Percentiles rank a stretch among this genome's conserved stretches.
Evolutionary conservation across 2,888 invertebrate genomes (phyloP).

Genomic region (Clitarchus hookeri): DNA sequence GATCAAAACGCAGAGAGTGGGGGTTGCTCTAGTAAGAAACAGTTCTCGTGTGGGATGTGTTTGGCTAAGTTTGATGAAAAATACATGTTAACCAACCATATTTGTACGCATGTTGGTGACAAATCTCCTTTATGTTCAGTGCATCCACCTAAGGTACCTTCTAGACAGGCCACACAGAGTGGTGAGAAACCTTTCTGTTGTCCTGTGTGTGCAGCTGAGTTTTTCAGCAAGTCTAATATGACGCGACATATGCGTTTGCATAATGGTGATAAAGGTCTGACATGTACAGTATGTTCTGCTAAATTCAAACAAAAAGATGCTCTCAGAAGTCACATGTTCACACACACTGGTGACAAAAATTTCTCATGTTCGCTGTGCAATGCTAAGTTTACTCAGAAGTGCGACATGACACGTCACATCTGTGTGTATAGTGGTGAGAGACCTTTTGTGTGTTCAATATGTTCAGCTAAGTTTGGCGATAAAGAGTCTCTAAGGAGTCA

Average conservation of each 20-base stretch:
- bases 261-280: not conserved
- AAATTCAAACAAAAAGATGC: not conserved
- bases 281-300: not conserved
- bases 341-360: not conserved
- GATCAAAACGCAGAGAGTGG: not conserved
- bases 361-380: not conserved
- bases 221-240: not conserved
- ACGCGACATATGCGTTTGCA: not conserved
- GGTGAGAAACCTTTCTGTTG: conserved; percentile 7
- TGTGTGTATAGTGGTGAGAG: not conserved
- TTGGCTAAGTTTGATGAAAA: not conserved
- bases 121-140: not conserved
- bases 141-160: not conserved
- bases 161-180: not conserved
- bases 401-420: not conserved
- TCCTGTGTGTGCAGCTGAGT: not conserved
- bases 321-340: not conserved
- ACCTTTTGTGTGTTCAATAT: not conserved
- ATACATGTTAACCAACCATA: conserved; percentile 5
- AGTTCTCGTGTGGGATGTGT: not conserved
- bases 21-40: not conserved
- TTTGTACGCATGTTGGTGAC: not conserved
- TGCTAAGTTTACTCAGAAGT: not conserved
- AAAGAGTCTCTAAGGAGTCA: not conserved
- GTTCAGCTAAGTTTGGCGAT: not conserved